A percentile compares a stretch with the other conserved stretches of the same genome.
Evolutionary conservation across 2,888 invertebrate species (phyloP).

Genomic region (Calliphora vomitoria): DNA sequence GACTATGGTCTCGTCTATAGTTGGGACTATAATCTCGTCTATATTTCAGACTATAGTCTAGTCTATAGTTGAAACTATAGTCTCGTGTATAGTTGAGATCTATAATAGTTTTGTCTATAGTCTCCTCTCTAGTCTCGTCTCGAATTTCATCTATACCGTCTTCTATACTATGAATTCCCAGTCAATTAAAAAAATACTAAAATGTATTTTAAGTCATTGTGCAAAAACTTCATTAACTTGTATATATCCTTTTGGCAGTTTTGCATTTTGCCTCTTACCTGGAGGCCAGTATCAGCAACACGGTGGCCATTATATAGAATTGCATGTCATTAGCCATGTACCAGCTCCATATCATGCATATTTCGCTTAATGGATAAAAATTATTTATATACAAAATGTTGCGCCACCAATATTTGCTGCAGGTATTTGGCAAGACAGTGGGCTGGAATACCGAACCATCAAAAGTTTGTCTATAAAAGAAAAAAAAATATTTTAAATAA

Average conservation of each 20-base stretch:
- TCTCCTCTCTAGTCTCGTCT: background rate
- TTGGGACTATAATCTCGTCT: too few species aligned
- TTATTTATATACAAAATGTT: constrained; percentile 94
- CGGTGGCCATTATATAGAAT: constrained; percentile 89
- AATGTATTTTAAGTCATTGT: background rate
- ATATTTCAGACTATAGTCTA: too few species aligned
- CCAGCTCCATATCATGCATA: constrained; percentile 94
- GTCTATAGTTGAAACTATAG: too few species aligned
- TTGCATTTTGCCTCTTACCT: constrained; percentile 86
- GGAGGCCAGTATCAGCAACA: constrained; percentile 88
- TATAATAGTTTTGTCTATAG: too few species aligned
- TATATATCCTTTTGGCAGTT: background rate
- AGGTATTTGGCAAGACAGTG: constrained; percentile 90
- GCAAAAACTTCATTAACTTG: background rate
- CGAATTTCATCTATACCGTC: too few species aligned
- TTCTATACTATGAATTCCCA: too few species aligned
- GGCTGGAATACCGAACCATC: constrained; percentile 91
- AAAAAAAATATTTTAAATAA: background rate
- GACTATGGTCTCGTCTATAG: too few species aligned
- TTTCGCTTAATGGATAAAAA: constrained; percentile 90
- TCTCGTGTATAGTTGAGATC: too few species aligned
- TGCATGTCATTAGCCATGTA: constrained; percentile 93
- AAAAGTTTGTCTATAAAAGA: constrained; percentile 87
- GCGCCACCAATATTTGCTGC: constrained; percentile 92
- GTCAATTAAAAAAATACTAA: background rate